Conservation (phyloP, 2,797 vertebrate species). For the Prionace glauca region DNA sequence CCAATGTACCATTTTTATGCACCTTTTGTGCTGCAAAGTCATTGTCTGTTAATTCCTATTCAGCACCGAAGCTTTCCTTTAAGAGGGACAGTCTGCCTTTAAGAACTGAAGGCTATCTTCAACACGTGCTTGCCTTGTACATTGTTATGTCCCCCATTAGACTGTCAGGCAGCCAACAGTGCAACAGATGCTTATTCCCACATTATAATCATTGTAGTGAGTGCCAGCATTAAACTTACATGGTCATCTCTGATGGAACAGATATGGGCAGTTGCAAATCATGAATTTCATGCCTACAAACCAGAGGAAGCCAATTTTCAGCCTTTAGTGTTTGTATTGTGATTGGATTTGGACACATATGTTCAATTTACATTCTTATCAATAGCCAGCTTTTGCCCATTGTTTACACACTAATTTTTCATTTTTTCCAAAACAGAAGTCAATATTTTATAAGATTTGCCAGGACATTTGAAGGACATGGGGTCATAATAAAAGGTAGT, state of each 20-base stretch:
- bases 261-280: background rate
- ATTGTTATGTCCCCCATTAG: too few relatives aligned
- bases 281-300: background rate
- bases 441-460: background rate
- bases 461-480: background rate
- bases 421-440: background rate
- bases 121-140: too few relatives aligned
- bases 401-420: background rate
- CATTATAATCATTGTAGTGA: too few relatives aligned
- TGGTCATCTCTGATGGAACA: background rate
- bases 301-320: background rate
- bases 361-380: background rate
- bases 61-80: too few relatives aligned
- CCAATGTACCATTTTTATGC: too few relatives aligned
- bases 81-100: too few relatives aligned
- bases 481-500: background rate
- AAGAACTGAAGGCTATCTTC: too few relatives aligned
- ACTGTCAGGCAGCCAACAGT: too few relatives aligned
- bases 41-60: too few relatives aligned
- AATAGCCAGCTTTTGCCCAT: background rate
- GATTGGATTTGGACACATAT: background rate
- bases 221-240: background rate
- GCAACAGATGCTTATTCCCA: too few relatives aligned
- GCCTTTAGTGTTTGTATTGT: background rate
- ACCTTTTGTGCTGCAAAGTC: too few relatives aligned